Base-by-base conservation (phyloP, 2,113 vertebrate genomes). In the Tyrannus savana region DNA sequence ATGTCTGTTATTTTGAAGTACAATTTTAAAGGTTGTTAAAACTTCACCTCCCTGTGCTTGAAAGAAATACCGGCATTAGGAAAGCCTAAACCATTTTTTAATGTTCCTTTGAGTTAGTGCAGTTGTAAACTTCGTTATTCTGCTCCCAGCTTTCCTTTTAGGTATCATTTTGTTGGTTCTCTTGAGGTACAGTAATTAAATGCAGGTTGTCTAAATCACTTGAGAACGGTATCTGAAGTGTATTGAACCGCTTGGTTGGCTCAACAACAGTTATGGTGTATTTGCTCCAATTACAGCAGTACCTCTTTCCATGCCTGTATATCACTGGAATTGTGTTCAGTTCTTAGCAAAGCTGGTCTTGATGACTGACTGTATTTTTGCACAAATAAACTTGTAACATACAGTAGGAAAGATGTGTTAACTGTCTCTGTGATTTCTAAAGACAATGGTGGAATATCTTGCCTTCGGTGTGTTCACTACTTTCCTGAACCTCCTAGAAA, bases 281-380 rank as follows among this genome's bases (percentile, higher is more conserved):
- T 49, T 80, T 83, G 30, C 30, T 89, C 7, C 60, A 14, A 47
- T 73, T 53, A 10, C 9, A 62, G 5, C 16, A 37, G 18, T 62
- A 30, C 18, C 13, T 90, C 35, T 88, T 78, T n/a, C 44, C 30
- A 5, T 68, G 19, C 44, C 3, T 74, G 25, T 59, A 35, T 14
- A 24, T 64, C 63, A 24, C 83, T 72, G 53, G n/a, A 75, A 50
- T 31, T 83, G 14, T 79, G 14, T 75, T 69, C 12, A 46, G 4
- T 46, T 94, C 59, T 41, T 44, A 81, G 28, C 63, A 74, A 73
- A 69, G 49, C 37, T 37, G 17, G 49, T 86, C 56, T 63, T 72
- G 44, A 42, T 75, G 69, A 44, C 60, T 79, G 78, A 44, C 64
- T 84, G 19, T 90, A 73, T 87, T 95, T 95, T 94, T 94, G 84